Conservation (phyloP, 2,888 invertebrate genomes). For the Cephonodes hylas region DNA sequence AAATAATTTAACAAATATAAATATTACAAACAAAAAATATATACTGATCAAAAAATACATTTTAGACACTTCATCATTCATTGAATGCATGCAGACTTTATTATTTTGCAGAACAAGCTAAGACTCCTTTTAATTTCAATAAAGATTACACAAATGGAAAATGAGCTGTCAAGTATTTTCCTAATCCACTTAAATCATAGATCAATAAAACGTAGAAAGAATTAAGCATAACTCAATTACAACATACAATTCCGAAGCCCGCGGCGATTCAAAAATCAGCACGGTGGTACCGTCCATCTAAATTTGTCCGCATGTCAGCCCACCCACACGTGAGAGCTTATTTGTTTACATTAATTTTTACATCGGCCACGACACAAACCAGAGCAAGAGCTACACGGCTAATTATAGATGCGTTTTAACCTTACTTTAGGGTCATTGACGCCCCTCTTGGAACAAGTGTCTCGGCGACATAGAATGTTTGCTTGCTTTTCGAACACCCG, state of each 20-base stretch:
- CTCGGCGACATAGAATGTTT: conserved; percentile 21
- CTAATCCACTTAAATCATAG: neutral
- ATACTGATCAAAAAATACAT: no score
- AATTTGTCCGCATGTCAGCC: conserved; percentile 51
- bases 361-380: conserved; percentile 78
- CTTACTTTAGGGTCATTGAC: conserved; percentile 75
- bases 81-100: no score
- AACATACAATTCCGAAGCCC: neutral
- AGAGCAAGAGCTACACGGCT: conserved; percentile 62
- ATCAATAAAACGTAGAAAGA: neutral
- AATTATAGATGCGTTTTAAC: conserved; percentile 70
- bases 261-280: conserved; percentile 8
- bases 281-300: conserved; percentile 16
- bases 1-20: no score
- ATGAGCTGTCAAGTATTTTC: no score
- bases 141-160: no score
- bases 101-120: no score
- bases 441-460: conserved; percentile 34
- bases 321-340: conserved; percentile 71
- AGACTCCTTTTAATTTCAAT: no score
- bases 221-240: neutral
- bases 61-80: no score
- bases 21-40: no score
- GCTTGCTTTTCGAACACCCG: neutral
- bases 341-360: conserved; percentile 79